phyloP scores from a whole-genome alignment of 2,888 invertebrate species.

The Mylabris sibirica region DNA sequence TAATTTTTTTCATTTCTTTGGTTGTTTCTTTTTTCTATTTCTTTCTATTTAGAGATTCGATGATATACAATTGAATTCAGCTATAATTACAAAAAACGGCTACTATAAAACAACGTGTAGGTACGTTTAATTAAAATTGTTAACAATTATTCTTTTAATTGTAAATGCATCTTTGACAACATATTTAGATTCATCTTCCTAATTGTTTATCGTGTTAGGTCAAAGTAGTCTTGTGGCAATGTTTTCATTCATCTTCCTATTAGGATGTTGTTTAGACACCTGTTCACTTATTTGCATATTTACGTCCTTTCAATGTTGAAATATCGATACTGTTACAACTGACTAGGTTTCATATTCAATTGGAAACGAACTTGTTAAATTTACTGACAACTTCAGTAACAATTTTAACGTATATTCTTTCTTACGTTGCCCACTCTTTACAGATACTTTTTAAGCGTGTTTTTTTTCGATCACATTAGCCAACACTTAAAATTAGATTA shows the following conservation, averaged over 20 bases:
- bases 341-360: not conserved
- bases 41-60: no score
- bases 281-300: not conserved
- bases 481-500: not conserved
- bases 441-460: not conserved
- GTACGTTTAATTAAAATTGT: no score
- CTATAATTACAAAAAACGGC: no score
- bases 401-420: not conserved
- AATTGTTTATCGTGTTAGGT: not conserved
- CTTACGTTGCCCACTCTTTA: not conserved
- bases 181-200: not conserved
- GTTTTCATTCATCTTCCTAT: constrained; percentile 1
- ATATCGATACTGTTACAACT: not conserved
- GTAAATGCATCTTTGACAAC: no score
- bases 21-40: no score
- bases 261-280: not conserved
- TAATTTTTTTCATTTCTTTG: not conserved
- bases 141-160: no score
- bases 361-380: not conserved
- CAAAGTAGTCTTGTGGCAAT: not conserved
- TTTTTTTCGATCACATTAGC: not conserved
- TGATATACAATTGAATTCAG: no score
- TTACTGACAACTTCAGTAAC: not conserved
- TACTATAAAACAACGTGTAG: no score
- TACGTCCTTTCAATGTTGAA: not conserved